Evolutionary conservation across 2,797 vertebrate species (phyloP).

Genomic region (Syngnathus acus): DNA sequence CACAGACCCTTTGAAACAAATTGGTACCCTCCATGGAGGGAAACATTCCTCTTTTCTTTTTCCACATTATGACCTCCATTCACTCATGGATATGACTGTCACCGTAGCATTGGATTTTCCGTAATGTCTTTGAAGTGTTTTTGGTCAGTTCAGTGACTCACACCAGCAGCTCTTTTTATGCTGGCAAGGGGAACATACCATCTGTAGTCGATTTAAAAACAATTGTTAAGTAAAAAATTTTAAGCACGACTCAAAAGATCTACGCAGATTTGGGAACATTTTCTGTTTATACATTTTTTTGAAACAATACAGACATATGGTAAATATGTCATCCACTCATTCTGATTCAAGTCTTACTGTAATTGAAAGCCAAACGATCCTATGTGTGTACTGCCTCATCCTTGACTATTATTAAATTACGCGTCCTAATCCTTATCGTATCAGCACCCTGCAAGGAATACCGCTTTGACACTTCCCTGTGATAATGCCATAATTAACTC

Average conservation of each 20-base stretch:
- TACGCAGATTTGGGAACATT: neutral
- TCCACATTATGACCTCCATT: constrained; percentile 21
- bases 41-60: constrained; percentile 17
- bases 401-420: neutral
- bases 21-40: constrained; percentile 18
- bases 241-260: constrained; percentile 6
- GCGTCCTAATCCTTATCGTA: neutral
- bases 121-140: constrained; percentile 2
- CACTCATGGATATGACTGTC: constrained; percentile 27
- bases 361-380: neutral
- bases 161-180: neutral
- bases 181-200: neutral
- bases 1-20: constrained; percentile 39
- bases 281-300: neutral
- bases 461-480: neutral
- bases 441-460: neutral
- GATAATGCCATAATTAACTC: neutral
- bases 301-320: neutral
- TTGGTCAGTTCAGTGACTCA: constrained; percentile 5
- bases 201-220: neutral
- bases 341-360: neutral
- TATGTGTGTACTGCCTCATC: neutral
- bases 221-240: neutral
- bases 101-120: neutral
- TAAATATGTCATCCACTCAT: neutral